phyloP scores from a whole-genome alignment of 2,797 vertebrate genomes.

The Sebastes baramenuke region DNA sequence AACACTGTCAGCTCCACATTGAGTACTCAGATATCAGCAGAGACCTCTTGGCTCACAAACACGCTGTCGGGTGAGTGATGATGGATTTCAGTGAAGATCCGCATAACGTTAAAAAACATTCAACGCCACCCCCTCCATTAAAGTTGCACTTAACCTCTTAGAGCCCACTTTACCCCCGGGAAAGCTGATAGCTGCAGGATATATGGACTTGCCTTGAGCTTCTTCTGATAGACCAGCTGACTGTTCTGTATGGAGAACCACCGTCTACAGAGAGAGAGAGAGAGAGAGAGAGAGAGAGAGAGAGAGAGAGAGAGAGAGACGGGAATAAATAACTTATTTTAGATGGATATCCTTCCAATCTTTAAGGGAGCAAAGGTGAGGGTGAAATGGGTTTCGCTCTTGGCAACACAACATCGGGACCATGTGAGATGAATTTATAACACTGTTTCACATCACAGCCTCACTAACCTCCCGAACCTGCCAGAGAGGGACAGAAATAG shows the following conservation, averaged over 20 bases:
- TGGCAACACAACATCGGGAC: not conserved
- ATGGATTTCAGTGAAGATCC: constrained; percentile 22
- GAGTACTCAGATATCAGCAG: constrained; percentile 1
- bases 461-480: not conserved
- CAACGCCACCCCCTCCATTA: not conserved
- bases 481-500: not conserved
- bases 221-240: constrained; percentile 99
- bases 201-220: constrained; percentile 87
- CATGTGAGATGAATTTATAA: not conserved
- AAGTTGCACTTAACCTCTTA: constrained; percentile 56
- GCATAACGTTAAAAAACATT: constrained; percentile 3
- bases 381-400: constrained; percentile 2
- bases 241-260: constrained; percentile 99
- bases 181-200: not conserved
- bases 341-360: constrained; percentile 23
- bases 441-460: not conserved
- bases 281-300: no score
- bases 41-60: not conserved
- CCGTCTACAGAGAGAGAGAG: constrained; percentile 79
- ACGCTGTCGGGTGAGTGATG: not conserved
- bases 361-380: constrained; percentile 3
- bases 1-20: not conserved
- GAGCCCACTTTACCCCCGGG: constrained; percentile 2
- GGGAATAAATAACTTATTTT: constrained; percentile 25
- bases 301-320: not conserved